Evolutionary conservation across 2,113 vertebrate genomes (phyloP).

Genomic region (Plectropomus leopardus): DNA sequence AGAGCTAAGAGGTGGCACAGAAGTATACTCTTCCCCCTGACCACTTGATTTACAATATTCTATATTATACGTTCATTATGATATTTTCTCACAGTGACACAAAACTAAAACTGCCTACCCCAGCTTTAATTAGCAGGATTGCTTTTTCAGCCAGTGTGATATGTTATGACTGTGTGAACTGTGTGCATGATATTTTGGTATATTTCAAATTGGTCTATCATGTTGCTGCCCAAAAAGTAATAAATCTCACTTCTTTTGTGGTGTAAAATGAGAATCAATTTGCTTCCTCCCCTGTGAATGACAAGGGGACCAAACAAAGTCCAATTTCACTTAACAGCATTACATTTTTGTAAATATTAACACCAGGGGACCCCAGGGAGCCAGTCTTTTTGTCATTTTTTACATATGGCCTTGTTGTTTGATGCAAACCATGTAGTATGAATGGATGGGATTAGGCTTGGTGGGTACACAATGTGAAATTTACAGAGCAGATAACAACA

Average conservation of each 20-base stretch:
- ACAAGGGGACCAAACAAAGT: not conserved
- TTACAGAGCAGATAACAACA: not conserved
- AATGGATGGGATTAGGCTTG: slow-evolving; percentile 1
- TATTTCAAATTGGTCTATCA: not conserved
- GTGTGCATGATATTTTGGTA: not conserved
- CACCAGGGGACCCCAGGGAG: not conserved
- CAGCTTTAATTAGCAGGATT: not conserved
- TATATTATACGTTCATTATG: no score
- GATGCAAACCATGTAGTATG: not conserved
- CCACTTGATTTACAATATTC: no score
- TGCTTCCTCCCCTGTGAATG: not conserved
- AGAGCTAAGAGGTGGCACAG: no score
- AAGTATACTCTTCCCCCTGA: no score
- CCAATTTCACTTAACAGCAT: slow-evolving; percentile 4
- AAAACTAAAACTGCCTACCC: no score
- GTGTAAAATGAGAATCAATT: not conserved
- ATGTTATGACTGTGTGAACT: not conserved
- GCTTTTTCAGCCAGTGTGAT: not conserved
- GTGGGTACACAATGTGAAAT: not conserved
- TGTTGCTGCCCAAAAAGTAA: no score
- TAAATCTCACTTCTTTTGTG: not conserved
- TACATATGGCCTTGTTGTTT: not conserved
- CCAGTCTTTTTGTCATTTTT: slow-evolving; percentile 5
- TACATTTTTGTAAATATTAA: slow-evolving; percentile 8
- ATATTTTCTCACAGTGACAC: no score